Base-by-base conservation (phyloP, 2,888 invertebrate species). In the Bedellia somnulentella region DNA sequence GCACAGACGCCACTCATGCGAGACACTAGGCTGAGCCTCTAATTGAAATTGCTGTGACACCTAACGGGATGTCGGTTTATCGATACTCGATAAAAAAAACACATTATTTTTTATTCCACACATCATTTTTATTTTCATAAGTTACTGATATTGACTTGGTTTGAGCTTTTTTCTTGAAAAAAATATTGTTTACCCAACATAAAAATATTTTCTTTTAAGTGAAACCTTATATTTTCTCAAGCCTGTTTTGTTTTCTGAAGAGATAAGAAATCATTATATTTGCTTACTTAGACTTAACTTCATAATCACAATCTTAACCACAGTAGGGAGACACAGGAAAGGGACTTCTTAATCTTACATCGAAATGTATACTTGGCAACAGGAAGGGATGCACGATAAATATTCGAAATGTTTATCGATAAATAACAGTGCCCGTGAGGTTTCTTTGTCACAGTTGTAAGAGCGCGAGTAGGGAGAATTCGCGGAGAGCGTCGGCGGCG, bases 1-100 rank as follows among this genome's bases (percentile, higher is more conserved):
- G 58, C 54, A 56, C 56, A 53, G 59, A 63, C 59, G 64, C 61
- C 62, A 61, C 61, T 68, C 67, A 62, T 63, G 68, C 64, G 66
- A 59, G 48, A 51, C 35, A 27, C 57, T 55, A 57, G 57, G 60
- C 58, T 59, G 58, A 47, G 62, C 52, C 53, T 64, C 57, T 70
- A 71, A 71, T 71, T 71, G 66, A 63, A 57, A 46, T 47, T 36
- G 63, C 35, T 57, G 63, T 34, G 57, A 56, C 45, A 42, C 11
- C 24, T 37, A 24, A 5, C 10, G 29, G 2, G 10, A 15, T 16
- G 38, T 44, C 47, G 51, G 47, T 42, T 37, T 55, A 49, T 51
- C 41, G 45, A 40, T 48, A 35, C n/a, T 47, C 44, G 41, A 29
- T 24, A 32, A 8, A 22, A 13, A n/a, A n/a, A n/a, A n/a, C n/a